These are phyloP conservation scores for Synergus umbraculus DNA, from an alignment of 2,888 invertebrate species.

Conservation along the genomic window DNA sequence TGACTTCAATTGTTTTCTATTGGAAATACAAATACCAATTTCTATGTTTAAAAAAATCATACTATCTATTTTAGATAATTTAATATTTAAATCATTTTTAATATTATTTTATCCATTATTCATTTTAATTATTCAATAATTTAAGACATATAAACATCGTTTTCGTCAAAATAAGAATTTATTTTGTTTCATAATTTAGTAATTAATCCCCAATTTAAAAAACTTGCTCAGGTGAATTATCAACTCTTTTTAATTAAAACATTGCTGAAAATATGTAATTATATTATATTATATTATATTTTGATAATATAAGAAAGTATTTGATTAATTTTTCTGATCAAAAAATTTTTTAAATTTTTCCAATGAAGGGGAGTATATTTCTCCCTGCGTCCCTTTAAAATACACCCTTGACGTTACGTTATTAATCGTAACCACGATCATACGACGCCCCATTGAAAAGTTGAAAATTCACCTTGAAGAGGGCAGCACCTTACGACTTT, in stretches of 20 bases:
- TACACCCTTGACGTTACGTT: background rate
- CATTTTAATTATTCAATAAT: too few relatives aligned
- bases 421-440: background rate
- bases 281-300: background rate
- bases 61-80: too few relatives aligned
- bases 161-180: too few relatives aligned
- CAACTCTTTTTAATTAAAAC: too few relatives aligned
- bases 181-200: too few relatives aligned
- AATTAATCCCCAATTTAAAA: too few relatives aligned
- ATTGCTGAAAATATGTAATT: too few relatives aligned
- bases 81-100: too few relatives aligned
- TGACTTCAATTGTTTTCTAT: background rate
- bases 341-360: background rate
- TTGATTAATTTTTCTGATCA: background rate
- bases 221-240: too few relatives aligned
- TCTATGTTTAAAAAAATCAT: too few relatives aligned
- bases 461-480: background rate
- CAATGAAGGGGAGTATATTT: background rate
- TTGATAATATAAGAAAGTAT: background rate
- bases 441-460: background rate
- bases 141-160: too few relatives aligned
- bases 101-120: too few relatives aligned
- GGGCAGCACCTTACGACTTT: background rate
- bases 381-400: background rate
- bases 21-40: background rate